Evolutionary conservation across 2,888 invertebrate species (phyloP), one percentile per base, ranked within the genome.

Genomic region (Apotomis betuletana): DNA sequence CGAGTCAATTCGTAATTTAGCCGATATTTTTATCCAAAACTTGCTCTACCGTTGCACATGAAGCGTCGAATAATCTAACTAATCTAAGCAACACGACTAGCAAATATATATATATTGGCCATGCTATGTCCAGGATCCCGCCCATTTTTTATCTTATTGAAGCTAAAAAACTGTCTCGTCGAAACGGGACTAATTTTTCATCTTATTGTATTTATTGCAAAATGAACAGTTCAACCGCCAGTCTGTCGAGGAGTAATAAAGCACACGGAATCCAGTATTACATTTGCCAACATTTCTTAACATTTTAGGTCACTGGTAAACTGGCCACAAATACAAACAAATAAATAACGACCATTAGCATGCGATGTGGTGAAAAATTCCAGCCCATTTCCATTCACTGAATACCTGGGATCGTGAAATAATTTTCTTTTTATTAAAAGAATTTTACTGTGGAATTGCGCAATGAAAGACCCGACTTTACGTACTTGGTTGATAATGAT

Each of bases 271-370:
- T 77, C 65, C 74, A 75, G 76, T 74, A 75, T 77, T 73, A 75
- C 76, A 69, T 74, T 75, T 73, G 61, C 75, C 73, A 73, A 57
- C 70, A 67, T 69, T 70, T 76, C 77, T 76, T 75, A 67, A 75
- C 75, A 72, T 77, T 78, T 75, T 69, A 77, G 77, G 77, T 77
- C 77, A 76, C 70, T 57, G 46, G 74, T 63, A 64, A 68, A 58
- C 52, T 70, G 69, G 67, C 74, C 75, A 65, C 72, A 76, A 76
- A 76, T 74, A 74, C 78, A 76, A 67, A 70, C 73, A 73, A 74
- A 76, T 76, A 76, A 75, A 75, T 75, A 69, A 74, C 74, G 58
- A 55, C 60, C 74, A 75, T 76, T 76, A 78, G 72, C 78, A 75
- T 74, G 77, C 75, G 64, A 73, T 67, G 74, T 74, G 57, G 61